phyloP scores from a whole-genome alignment of 1,140 invertebrate genomes.

The Schlechtendalia chinensis region DNA sequence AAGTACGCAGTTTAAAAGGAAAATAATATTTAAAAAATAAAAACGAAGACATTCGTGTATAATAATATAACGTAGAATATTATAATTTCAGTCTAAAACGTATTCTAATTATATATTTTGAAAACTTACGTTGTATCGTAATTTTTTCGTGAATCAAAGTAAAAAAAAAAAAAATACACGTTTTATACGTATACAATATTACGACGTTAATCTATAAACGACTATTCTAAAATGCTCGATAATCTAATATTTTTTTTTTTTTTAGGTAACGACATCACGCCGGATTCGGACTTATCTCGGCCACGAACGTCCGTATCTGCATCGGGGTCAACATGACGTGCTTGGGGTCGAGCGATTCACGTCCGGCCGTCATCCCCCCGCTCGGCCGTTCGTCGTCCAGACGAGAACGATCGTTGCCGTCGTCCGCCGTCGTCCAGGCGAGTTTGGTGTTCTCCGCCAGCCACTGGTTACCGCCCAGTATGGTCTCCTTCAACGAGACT shows the following conservation, averaged over 20 bases:
- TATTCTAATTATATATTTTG: background rate
- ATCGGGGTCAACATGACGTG: conserved; percentile 20
- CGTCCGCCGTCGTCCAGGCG: conserved; percentile 1
- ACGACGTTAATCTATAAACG: too few species aligned
- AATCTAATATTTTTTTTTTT: too few species aligned
- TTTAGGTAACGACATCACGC: conserved; percentile 12
- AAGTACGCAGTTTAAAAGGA: too few species aligned
- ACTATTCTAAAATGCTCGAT: background rate
- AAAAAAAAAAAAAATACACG: too few species aligned
- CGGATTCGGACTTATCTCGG: conserved; percentile 1
- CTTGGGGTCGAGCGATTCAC: background rate
- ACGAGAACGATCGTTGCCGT: background rate
- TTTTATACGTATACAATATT: too few species aligned
- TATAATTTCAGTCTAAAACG: conserved; percentile 3
- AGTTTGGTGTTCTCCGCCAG: conserved; percentile 14
- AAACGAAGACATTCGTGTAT: too few species aligned
- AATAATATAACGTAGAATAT: too few species aligned
- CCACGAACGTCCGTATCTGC: conserved; percentile 42
- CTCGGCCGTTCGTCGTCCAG: background rate
- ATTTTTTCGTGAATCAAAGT: too few species aligned
- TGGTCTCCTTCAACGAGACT: conserved; percentile 34
- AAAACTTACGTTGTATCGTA: too few species aligned
- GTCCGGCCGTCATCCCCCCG: background rate
- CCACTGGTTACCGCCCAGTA: conserved; percentile 33
- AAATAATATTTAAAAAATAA: too few species aligned